These are phyloP conservation scores for Heliconius hermathena DNA, from an alignment of 1,140 invertebrate species.

Conservation along the genomic window DNA sequence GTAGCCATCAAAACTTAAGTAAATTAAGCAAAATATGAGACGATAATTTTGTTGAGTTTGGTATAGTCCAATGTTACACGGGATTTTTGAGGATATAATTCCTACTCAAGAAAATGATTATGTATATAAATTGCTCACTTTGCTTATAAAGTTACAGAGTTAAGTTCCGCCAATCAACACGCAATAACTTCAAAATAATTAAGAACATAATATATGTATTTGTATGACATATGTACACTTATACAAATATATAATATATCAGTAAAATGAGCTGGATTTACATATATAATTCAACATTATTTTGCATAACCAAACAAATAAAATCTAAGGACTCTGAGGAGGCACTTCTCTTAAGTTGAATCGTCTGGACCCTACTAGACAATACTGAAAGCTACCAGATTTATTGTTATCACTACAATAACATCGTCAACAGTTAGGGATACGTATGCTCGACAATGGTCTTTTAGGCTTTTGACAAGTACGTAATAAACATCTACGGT, in stretches of 20 bases:
- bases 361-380: neutral
- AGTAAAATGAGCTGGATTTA: neutral
- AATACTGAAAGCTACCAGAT: slow-evolving; percentile 8
- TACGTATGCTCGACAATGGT: neutral
- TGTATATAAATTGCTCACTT: no score
- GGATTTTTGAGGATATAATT: no score
- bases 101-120: no score
- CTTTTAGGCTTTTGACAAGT: slow-evolving; percentile 7
- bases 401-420: neutral
- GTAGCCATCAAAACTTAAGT: neutral
- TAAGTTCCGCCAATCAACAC: no score
- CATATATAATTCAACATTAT: neutral
- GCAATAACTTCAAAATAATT: no score
- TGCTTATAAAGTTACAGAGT: no score
- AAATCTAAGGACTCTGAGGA: neutral
- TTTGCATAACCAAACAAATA: neutral
- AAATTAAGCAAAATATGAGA: neutral
- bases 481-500: neutral
- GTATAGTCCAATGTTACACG: no score
- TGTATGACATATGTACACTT: neutral
- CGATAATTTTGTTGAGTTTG: no score
- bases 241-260: neutral
- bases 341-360: neutral
- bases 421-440: slow-evolving; percentile 4
- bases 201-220: no score